Percentiles rank a stretch among this genome's conserved stretches.
These are phyloP conservation scores for Amazona guildingii DNA, from an alignment of 2,113 vertebrate species.

Conservation along the genomic window DNA sequence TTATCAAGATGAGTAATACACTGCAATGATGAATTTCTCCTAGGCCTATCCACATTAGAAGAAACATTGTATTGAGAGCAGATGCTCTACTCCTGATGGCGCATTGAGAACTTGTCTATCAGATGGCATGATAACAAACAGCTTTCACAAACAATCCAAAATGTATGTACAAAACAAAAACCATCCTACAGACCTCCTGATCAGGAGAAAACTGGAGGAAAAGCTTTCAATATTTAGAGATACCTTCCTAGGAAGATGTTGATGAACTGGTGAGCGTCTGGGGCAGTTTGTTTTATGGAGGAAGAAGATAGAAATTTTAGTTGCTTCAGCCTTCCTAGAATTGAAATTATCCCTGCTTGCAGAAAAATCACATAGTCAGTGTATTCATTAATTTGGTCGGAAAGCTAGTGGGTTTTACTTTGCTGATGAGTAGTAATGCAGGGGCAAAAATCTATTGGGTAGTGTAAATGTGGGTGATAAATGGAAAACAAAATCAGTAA, in stretches of 20 bases:
- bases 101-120: constrained; percentile 48
- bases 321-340: constrained; percentile 17
- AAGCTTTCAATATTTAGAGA: constrained; percentile 2
- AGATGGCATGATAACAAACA: constrained; percentile 26
- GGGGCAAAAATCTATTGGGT: background rate
- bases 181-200: constrained; percentile 22
- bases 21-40: constrained; percentile 5
- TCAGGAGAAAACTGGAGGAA: background rate
- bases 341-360: background rate
- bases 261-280: background rate
- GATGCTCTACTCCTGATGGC: constrained; percentile 15
- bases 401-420: background rate
- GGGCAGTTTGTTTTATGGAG: constrained; percentile 9
- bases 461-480: background rate
- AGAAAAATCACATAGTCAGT: background rate
- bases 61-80: constrained; percentile 11
- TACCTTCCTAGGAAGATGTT: background rate
- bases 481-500: background rate
- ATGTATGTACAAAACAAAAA: constrained; percentile 11
- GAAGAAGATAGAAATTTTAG: background rate
- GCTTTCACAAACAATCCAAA: constrained; percentile 56
- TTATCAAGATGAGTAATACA: background rate
- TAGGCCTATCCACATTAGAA: background rate
- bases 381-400: background rate
- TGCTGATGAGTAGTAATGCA: background rate